Conservation (phyloP, 1,140 invertebrate genomes). For the Drosophila nebulosa region DNA sequence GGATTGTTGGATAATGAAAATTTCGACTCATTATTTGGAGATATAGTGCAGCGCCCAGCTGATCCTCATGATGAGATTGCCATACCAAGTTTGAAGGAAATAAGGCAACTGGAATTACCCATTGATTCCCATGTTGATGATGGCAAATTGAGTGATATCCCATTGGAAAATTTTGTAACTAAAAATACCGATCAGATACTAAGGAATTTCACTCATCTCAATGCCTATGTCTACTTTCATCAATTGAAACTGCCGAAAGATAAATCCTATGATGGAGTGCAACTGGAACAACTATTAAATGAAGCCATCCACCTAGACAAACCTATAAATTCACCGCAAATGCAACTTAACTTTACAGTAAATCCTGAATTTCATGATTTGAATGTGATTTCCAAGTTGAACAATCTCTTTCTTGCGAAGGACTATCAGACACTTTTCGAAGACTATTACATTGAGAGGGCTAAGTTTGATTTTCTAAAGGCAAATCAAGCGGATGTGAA, state of each 20-base stretch:
- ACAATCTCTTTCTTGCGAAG: slow-evolving; percentile 34
- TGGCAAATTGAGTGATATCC: slow-evolving; percentile 76
- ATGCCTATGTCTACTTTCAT: slow-evolving; percentile 80
- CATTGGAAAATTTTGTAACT: slow-evolving; percentile 79
- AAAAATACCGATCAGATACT: slow-evolving; percentile 80
- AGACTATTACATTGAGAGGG: slow-evolving; percentile 39
- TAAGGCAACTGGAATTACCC: slow-evolving; percentile 69
- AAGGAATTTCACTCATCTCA: slow-evolving; percentile 54
- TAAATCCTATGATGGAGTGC: slow-evolving; percentile 74
- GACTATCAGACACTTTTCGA: slow-evolving; percentile 57
- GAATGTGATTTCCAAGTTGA: slow-evolving; percentile 30
- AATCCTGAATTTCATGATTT: slow-evolving; percentile 22
- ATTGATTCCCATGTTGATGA: slow-evolving; percentile 54
- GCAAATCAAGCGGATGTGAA: slow-evolving; percentile 37
- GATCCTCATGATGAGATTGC: slow-evolving; percentile 54
- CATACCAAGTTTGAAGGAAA: slow-evolving; percentile 79
- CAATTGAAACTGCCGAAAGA: slow-evolving; percentile 50
- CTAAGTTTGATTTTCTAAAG: slow-evolving; percentile 31
- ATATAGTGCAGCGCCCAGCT: slow-evolving; percentile 69
- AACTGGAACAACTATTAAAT: slow-evolving; percentile 74
- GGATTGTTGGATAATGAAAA: slow-evolving; percentile 69
- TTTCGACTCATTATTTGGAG: slow-evolving; percentile 35
- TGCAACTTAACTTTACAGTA: slow-evolving; percentile 32
- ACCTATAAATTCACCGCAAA: slow-evolving; percentile 16
- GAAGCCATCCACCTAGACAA: slow-evolving; percentile 70